phyloP scores from a whole-genome alignment of 2,888 invertebrate species.

The Alcis repandata region DNA sequence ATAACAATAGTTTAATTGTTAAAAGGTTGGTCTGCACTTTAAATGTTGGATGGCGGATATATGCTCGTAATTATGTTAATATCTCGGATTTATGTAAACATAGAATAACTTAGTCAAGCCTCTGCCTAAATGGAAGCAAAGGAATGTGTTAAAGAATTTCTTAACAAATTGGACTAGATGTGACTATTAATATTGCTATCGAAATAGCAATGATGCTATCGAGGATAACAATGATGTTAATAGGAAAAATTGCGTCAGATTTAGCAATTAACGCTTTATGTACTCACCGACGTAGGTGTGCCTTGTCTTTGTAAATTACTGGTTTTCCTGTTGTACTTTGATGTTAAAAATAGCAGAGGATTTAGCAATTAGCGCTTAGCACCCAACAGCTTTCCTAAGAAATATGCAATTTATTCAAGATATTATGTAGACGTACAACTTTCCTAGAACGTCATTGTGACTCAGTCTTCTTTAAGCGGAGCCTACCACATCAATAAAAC shows the following conservation, averaged over 20 bases:
- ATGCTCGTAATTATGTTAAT: constrained; percentile 30
- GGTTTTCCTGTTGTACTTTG: background rate
- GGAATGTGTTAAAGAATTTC: constrained; percentile 18
- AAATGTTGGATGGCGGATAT: constrained; percentile 43
- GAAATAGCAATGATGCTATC: constrained; percentile 7
- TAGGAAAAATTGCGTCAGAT: background rate
- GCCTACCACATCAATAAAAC: background rate
- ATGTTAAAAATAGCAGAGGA: background rate
- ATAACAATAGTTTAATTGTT: constrained; percentile 76
- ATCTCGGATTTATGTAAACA: constrained; percentile 41
- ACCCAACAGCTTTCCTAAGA: background rate
- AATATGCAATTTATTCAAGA: background rate
- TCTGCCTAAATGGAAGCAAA: constrained; percentile 14
- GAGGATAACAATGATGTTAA: background rate
- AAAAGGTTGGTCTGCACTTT: constrained; percentile 56
- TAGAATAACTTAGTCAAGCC: constrained; percentile 27
- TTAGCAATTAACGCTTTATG: background rate
- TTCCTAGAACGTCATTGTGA: background rate
- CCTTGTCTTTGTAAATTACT: too few species aligned
- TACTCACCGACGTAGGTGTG: too few species aligned
- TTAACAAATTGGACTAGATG: constrained; percentile 8
- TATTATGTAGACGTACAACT: background rate
- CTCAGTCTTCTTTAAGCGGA: background rate
- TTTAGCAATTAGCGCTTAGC: background rate
- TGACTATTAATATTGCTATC: background rate